These are phyloP conservation scores for Heterochromis multidens DNA, from an alignment of 2,113 vertebrate genomes.

Conservation along the genomic window DNA sequence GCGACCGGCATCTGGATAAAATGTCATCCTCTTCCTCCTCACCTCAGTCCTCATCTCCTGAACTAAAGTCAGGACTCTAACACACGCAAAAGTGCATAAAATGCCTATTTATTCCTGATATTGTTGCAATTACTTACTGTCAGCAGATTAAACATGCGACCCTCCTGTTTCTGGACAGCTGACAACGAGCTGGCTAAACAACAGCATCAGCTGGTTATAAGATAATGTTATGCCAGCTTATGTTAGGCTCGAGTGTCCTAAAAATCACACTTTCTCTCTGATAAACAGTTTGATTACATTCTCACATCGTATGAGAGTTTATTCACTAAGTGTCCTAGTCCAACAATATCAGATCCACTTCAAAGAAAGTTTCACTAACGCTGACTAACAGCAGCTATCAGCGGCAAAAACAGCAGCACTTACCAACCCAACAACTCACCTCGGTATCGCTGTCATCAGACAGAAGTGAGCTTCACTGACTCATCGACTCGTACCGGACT, in stretches of 20 bases:
- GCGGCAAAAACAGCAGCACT: background rate
- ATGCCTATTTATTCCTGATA: background rate
- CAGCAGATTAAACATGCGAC: background rate
- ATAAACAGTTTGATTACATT: background rate
- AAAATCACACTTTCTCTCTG: background rate
- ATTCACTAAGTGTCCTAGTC: too few species aligned
- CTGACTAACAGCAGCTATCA: too few species aligned
- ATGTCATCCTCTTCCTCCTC: background rate
- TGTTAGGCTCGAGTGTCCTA: background rate
- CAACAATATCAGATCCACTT: too few species aligned
- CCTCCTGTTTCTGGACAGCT: background rate
- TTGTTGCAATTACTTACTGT: background rate
- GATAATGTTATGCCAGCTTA: background rate
- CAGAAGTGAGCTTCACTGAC: background rate
- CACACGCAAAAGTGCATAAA: background rate
- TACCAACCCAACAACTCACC: background rate
- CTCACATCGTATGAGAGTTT: background rate
- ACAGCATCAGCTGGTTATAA: background rate
- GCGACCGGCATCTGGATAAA: background rate
- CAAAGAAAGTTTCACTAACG: background rate
- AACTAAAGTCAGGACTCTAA: background rate
- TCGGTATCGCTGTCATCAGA: too few species aligned
- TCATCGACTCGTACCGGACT: background rate
- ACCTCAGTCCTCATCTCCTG: background rate
- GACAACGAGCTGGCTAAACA: background rate